phyloP scores from a whole-genome alignment of 2,888 invertebrate species.

The Drosophila formosana region DNA sequence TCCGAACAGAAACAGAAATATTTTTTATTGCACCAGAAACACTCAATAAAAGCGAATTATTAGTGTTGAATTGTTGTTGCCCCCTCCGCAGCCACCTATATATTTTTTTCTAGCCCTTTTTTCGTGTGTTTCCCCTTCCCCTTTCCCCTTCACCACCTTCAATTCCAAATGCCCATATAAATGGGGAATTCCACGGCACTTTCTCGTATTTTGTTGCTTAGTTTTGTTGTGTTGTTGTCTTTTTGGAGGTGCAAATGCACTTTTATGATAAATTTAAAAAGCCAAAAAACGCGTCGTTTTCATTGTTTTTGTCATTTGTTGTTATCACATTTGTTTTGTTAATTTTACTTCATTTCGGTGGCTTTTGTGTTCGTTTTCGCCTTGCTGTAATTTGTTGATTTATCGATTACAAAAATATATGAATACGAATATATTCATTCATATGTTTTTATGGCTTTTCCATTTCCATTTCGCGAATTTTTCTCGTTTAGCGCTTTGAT shows the following conservation, averaged over 20 bases:
- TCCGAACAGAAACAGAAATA: slow-evolving; percentile 52
- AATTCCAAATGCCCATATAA: slow-evolving; percentile 1
- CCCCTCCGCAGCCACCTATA: neutral
- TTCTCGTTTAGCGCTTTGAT: slow-evolving; percentile 50
- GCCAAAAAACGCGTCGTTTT: slow-evolving; percentile 44
- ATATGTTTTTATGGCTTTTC: slow-evolving; percentile 44
- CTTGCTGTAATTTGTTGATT: slow-evolving; percentile 43
- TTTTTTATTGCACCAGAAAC: slow-evolving; percentile 79
- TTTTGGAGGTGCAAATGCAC: slow-evolving; percentile 62
- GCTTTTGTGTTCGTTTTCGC: slow-evolving; percentile 1
- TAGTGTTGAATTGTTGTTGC: slow-evolving; percentile 56
- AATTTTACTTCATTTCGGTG: slow-evolving; percentile 9
- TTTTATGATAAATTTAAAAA: slow-evolving; percentile 57
- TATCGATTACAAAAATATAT: slow-evolving; percentile 41
- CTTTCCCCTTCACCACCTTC: neutral
- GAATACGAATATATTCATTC: slow-evolving; percentile 7
- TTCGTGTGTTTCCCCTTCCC: neutral
- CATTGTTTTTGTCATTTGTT: slow-evolving; percentile 25
- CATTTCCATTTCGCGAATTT: slow-evolving; percentile 26
- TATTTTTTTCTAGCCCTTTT: slow-evolving; percentile 21
- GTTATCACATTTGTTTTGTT: slow-evolving; percentile 27
- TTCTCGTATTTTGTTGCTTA: slow-evolving; percentile 30
- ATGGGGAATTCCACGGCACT: slow-evolving; percentile 30
- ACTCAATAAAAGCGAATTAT: slow-evolving; percentile 82
- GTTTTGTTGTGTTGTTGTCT: slow-evolving; percentile 17